A percentile compares a stretch with the other conserved stretches of the same genome.
phyloP scores from a whole-genome alignment of 1,140 invertebrate genomes.

The Berghia stephanieae region DNA sequence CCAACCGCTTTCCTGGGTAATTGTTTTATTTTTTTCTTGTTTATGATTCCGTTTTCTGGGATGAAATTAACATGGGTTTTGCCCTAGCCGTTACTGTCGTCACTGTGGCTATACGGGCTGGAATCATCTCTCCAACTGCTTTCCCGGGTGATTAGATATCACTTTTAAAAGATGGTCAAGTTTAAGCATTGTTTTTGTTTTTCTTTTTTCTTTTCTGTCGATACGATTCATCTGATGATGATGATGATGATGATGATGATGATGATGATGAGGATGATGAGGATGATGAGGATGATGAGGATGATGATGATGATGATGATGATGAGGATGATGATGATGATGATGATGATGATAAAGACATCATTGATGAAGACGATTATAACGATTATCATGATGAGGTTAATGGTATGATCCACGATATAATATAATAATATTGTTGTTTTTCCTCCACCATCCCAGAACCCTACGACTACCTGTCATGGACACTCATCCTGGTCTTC shows the following conservation, averaged over 20 bases:
- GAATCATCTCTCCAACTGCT: constrained; percentile 97
- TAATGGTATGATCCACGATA: too few relatives aligned
- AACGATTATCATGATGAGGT: too few relatives aligned
- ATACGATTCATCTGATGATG: too few relatives aligned
- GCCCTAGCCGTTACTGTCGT: constrained; percentile 98
- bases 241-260: too few relatives aligned
- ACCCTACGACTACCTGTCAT: constrained; percentile 97
- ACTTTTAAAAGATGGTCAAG: too few relatives aligned
- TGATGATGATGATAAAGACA: neutral
- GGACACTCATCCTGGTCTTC: constrained; percentile 97
- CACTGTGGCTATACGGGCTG: constrained; percentile 93
- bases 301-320: too few relatives aligned
- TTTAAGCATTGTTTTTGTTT: too few relatives aligned
- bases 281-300: too few relatives aligned
- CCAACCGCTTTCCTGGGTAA: constrained; percentile 94
- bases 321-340: too few relatives aligned
- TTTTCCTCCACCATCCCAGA: constrained; percentile 71
- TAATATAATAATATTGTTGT: too few relatives aligned
- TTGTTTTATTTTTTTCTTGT: neutral
- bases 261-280: too few relatives aligned
- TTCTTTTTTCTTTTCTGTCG: too few relatives aligned
- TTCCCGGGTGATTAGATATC: constrained; percentile 86
- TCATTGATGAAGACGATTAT: neutral
- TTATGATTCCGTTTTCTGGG: neutral
- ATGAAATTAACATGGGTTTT: constrained; percentile 96